Percentiles rank a stretch among this genome's conserved stretches.
phyloP scores from a whole-genome alignment of 2,113 vertebrate genomes.

The Saguinus midas region DNA sequence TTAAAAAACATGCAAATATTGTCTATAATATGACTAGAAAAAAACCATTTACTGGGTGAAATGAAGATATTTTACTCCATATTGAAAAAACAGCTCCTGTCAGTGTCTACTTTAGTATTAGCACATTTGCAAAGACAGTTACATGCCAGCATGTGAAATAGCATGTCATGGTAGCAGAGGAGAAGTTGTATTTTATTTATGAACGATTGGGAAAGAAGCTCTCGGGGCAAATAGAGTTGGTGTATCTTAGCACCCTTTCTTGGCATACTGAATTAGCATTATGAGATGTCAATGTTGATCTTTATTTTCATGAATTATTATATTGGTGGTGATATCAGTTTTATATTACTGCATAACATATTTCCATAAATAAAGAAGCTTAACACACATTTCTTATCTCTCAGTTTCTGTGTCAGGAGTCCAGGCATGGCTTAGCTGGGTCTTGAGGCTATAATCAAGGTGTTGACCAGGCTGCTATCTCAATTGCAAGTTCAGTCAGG shows the following conservation, averaged over 20 bases:
- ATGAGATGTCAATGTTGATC: neutral
- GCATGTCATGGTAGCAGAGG: neutral
- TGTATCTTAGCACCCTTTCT: neutral
- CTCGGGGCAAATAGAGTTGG: neutral
- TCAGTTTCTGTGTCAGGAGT: neutral
- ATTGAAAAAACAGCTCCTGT: neutral
- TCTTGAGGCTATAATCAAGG: neutral
- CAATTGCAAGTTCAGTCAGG: neutral
- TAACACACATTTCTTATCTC: neutral
- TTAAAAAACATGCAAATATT: neutral
- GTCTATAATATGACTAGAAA: neutral
- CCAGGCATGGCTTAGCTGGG: neutral
- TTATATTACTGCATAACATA: neutral
- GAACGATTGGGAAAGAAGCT: neutral
- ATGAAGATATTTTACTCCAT: constrained; percentile 17
- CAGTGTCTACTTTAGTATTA: neutral
- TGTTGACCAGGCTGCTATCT: neutral
- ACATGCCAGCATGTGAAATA: neutral
- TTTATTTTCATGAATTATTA: neutral
- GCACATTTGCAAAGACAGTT: neutral
- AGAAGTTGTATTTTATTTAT: constrained; percentile 17
- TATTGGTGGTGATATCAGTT: neutral
- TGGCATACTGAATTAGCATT: neutral
- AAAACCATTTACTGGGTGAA: neutral
- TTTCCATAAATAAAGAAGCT: neutral